Percentiles rank a stretch among this genome's conserved stretches.
Conservation (phyloP, 2,797 vertebrate species). For the Gallinago solitaria region DNA sequence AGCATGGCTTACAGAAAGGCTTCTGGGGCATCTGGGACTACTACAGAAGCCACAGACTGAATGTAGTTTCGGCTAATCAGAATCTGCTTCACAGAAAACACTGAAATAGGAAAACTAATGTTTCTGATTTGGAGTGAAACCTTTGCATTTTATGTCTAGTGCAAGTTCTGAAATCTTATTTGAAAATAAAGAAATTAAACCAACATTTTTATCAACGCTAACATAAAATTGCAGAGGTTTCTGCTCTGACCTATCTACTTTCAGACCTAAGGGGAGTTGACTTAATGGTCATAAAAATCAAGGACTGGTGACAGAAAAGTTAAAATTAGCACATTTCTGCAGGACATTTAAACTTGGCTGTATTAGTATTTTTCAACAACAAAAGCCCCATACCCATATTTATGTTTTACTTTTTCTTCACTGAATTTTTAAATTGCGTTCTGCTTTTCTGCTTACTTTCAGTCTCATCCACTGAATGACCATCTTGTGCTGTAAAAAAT, state of each 20-base stretch:
- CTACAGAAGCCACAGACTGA: neutral
- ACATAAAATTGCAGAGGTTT: neutral
- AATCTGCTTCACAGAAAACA: neutral
- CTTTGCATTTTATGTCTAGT: neutral
- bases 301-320: neutral
- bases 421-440: neutral
- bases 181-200: neutral
- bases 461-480: neutral
- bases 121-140: neutral
- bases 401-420: neutral
- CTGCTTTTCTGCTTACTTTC: neutral
- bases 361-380: neutral
- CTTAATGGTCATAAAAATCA: neutral
- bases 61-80: neutral
- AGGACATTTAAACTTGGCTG: neutral
- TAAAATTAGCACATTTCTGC: neutral
- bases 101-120: neutral
- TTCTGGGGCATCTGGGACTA: neutral
- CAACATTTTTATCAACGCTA: neutral
- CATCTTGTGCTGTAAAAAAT: neutral
- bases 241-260: neutral
- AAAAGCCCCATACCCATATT: fast-evolving
- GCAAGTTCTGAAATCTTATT: neutral
- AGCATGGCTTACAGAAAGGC: neutral
- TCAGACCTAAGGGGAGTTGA: neutral